Conservation (phyloP, 1,140 invertebrate genomes). For the Psilanteris sp. region DNA sequence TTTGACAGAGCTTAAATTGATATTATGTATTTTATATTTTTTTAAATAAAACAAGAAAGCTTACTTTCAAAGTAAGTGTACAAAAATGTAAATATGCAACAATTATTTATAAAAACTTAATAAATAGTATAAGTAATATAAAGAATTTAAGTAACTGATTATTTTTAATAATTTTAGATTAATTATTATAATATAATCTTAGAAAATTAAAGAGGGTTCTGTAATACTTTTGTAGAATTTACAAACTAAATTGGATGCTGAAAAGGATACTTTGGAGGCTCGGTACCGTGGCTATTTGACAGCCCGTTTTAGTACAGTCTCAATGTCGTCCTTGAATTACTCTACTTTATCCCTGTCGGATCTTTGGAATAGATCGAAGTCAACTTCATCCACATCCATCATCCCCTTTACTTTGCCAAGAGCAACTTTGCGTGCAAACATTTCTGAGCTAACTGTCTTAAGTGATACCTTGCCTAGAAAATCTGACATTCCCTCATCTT, state of each 20-base stretch:
- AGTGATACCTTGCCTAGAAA: conserved; percentile 71
- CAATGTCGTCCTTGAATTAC: conserved; percentile 70
- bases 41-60: no score
- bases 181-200: no score
- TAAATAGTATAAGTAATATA: no score
- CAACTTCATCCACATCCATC: conserved; percentile 69
- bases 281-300: conserved; percentile 75
- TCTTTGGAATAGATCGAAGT: conserved; percentile 69
- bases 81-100: no score
- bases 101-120: no score
- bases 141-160: no score
- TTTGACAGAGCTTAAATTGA: no score
- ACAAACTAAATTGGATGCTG: conserved; percentile 74
- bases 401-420: conserved; percentile 75
- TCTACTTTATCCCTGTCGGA: conserved; percentile 65
- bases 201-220: conserved; percentile 62
- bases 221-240: conserved; percentile 76
- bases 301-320: conserved; percentile 72
- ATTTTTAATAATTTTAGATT: no score
- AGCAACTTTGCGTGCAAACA: conserved; percentile 69
- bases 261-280: conserved; percentile 77
- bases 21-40: no score
- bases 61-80: no score
- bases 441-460: conserved; percentile 70
- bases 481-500: conserved; percentile 65